phyloP scores from a whole-genome alignment of 1,140 invertebrate species.

The Calephelis virginiensis region DNA sequence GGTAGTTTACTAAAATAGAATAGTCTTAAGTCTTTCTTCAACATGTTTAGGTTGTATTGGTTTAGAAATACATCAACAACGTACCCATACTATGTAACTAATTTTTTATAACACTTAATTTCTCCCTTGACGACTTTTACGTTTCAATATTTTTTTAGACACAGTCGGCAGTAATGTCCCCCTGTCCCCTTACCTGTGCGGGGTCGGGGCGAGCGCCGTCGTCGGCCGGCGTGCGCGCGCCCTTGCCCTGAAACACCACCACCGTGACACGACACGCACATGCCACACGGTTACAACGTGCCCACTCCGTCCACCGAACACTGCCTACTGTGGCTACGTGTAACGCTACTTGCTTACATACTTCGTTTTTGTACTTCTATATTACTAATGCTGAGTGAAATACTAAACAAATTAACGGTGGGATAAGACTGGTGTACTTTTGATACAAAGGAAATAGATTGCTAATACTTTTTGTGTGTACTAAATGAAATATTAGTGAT shows the following conservation, averaged over 20 bases:
- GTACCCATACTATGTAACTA: no score
- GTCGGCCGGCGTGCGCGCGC: slow-evolving; percentile 55
- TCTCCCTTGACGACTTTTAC: no score
- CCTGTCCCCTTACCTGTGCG: slow-evolving; percentile 24
- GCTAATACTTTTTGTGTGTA: background rate
- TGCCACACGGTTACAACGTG: slow-evolving; percentile 25
- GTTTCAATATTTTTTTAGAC: no score
- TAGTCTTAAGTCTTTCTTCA: no score
- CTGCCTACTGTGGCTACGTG: slow-evolving; percentile 26
- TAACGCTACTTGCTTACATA: slow-evolving; percentile 6
- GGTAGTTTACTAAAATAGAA: no score
- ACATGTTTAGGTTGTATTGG: no score
- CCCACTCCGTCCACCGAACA: background rate
- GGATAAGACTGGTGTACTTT: background rate
- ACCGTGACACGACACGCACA: slow-evolving; percentile 41
- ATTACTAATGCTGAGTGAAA: background rate
- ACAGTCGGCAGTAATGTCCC: no score
- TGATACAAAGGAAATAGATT: background rate
- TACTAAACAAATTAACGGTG: background rate
- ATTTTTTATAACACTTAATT: no score
- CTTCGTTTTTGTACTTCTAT: background rate
- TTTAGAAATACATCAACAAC: no score
- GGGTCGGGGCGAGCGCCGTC: slow-evolving; percentile 38
- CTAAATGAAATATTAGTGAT: background rate
- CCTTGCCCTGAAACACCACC: slow-evolving; percentile 68